These are phyloP conservation scores for Heliothis virescens DNA, from an alignment of 1,140 invertebrate species.

Conservation along the genomic window DNA sequence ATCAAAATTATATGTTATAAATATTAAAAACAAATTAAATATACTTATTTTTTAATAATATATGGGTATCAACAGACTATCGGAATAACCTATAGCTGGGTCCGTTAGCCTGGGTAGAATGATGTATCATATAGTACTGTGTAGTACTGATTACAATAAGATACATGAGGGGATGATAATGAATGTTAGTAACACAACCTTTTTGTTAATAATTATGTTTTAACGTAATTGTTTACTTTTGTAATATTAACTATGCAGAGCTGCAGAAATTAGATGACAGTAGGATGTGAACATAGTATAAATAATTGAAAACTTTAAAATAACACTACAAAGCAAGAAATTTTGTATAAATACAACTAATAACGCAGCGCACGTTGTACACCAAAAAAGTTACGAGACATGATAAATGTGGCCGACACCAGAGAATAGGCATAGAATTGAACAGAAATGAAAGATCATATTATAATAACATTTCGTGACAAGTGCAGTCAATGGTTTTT, in stretches of 20 bases:
- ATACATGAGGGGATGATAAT: not conserved
- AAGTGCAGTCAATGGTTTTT: constrained; percentile 10
- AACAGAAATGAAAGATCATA: not conserved
- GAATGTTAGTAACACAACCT: not conserved
- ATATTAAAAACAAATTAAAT: too few species aligned
- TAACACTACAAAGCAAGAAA: too few species aligned
- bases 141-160: too few species aligned
- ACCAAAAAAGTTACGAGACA: not conserved
- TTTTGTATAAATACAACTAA: too few species aligned
- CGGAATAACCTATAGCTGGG: too few species aligned
- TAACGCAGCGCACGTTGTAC: constrained; percentile 3
- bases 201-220: not conserved
- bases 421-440: not conserved
- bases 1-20: not conserved
- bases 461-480: not conserved
- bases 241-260: not conserved
- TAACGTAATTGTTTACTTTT: not conserved
- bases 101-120: too few species aligned
- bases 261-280: not conserved
- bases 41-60: too few species aligned
- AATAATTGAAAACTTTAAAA: not conserved
- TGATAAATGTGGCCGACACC: not conserved
- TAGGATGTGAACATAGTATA: not conserved
- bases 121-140: too few species aligned
- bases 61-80: not conserved